Conservation (phyloP, 2,888 invertebrate species). For the Agonopterix alstromeriana region DNA sequence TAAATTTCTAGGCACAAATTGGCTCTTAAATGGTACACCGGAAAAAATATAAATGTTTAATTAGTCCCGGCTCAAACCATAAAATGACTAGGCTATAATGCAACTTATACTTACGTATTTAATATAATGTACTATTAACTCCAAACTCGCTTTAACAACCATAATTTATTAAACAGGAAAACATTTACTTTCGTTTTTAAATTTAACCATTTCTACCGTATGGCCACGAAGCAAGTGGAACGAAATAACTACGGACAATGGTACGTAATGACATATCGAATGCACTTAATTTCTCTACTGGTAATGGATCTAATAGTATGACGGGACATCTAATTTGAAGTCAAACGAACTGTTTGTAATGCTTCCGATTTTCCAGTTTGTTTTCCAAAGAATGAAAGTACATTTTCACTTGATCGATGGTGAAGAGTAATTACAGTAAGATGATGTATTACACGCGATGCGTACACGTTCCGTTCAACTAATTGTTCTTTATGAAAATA, state of each 20-base stretch:
- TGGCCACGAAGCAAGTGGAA: slow-evolving; percentile 9
- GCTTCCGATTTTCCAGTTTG: slow-evolving; percentile 49
- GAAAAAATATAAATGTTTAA: too few relatives aligned
- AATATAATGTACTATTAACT: slow-evolving; percentile 5
- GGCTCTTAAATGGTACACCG: too few relatives aligned
- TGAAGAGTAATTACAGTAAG: slow-evolving; percentile 11
- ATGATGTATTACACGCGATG: slow-evolving; percentile 7
- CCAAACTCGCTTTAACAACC: slow-evolving; percentile 3
- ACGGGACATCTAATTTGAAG: slow-evolving; percentile 28
- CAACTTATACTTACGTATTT: slow-evolving; percentile 2
- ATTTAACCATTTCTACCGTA: slow-evolving; percentile 1
- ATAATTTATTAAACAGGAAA: slow-evolving; percentile 4
- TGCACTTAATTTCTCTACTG: slow-evolving; percentile 10
- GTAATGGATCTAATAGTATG: slow-evolving; percentile 10
- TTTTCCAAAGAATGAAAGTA: slow-evolving; percentile 50
- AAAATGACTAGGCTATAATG: too few relatives aligned
- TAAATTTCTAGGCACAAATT: too few relatives aligned
- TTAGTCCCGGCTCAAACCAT: too few relatives aligned
- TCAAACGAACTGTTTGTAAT: slow-evolving; percentile 24
- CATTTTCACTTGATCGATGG: slow-evolving; percentile 42
- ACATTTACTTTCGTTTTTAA: slow-evolving; percentile 12
- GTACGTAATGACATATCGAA: slow-evolving; percentile 11
- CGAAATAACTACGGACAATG: slow-evolving; percentile 13
- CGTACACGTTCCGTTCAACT: slow-evolving; percentile 4
- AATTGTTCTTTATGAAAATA: slow-evolving; percentile 6